Evolutionary conservation across 2,888 invertebrate species (phyloP).

Genomic region (Oscheius sp.): DNA sequence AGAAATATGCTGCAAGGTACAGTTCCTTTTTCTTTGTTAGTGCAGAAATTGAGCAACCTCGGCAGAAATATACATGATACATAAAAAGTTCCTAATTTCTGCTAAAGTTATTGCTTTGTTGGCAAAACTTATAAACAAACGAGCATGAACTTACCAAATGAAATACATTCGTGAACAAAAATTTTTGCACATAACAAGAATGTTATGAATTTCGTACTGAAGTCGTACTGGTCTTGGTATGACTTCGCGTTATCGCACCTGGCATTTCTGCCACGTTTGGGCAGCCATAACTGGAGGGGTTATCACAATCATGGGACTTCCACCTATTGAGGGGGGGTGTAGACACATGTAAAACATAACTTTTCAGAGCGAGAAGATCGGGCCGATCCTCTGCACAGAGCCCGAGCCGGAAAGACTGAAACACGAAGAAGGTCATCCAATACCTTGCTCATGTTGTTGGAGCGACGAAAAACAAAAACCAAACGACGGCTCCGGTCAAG

Average conservation of each 20-base stretch:
- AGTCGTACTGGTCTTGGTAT: no score
- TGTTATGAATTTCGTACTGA: no score
- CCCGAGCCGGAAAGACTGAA: conserved; percentile 99
- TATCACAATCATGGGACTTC: conserved; percentile 1
- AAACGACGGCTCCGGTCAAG: conserved; percentile 39
- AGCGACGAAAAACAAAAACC: conserved; percentile 77
- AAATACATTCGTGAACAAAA: no score
- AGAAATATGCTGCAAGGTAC: conserved; percentile 97
- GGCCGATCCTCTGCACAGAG: conserved; percentile 97
- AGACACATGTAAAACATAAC: no score
- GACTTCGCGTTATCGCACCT: not conserved
- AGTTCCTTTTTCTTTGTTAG: no score
- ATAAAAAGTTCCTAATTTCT: no score
- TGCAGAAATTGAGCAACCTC: no score
- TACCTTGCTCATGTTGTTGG: conserved; percentile 99
- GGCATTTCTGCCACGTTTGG: conserved; percentile 31
- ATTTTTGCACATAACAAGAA: no score
- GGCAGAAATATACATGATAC: no score
- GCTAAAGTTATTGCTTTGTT: no score
- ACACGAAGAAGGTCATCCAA: conserved; percentile 99
- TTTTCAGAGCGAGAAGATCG: conserved; percentile 96
- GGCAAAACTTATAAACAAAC: no score
- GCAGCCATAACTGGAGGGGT: not conserved
- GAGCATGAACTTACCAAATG: no score
- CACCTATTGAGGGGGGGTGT: not conserved